A percentile compares a stretch with the other conserved stretches of the same genome.
Conservation (phyloP, 2,113 vertebrate genomes). For the Erythrocercus mccallii region DNA sequence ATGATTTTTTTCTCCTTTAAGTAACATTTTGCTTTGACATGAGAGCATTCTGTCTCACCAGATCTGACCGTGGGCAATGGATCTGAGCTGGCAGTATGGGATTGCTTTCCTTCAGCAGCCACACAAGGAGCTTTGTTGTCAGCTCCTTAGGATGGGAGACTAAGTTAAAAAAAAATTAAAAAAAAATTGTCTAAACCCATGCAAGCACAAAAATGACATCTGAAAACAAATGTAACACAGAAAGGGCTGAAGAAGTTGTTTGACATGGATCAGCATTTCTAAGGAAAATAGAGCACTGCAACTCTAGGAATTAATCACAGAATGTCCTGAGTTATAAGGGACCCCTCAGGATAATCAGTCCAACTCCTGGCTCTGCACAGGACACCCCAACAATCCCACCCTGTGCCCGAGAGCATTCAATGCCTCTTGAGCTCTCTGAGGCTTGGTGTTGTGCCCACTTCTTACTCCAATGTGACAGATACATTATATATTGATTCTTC, state of each 20-base stretch:
- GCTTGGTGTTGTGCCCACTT: neutral
- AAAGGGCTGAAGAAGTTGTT: neutral
- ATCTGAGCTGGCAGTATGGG: neutral
- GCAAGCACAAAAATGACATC: neutral
- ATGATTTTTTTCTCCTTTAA: neutral
- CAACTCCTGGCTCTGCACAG: neutral
- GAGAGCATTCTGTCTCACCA: neutral
- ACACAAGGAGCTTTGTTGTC: neutral
- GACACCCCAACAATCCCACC: neutral
- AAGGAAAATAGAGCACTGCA: neutral
- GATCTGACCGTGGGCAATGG: neutral
- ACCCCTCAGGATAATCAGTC: neutral
- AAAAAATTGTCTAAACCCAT: neutral
- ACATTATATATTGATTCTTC: neutral
- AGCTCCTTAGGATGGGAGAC: neutral
- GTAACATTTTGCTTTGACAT: neutral
- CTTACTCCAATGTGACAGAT: neutral
- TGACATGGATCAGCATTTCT: neutral
- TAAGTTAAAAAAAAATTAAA: neutral
- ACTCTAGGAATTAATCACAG: neutral
- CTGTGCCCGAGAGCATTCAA: neutral
- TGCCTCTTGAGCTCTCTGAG: neutral
- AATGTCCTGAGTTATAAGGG: fast-evolving
- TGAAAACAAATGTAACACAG: neutral
- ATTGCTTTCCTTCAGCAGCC: neutral